Evolutionary conservation across 2,888 invertebrate species (phyloP).

Genomic region (Megastigmus dorsalis): DNA sequence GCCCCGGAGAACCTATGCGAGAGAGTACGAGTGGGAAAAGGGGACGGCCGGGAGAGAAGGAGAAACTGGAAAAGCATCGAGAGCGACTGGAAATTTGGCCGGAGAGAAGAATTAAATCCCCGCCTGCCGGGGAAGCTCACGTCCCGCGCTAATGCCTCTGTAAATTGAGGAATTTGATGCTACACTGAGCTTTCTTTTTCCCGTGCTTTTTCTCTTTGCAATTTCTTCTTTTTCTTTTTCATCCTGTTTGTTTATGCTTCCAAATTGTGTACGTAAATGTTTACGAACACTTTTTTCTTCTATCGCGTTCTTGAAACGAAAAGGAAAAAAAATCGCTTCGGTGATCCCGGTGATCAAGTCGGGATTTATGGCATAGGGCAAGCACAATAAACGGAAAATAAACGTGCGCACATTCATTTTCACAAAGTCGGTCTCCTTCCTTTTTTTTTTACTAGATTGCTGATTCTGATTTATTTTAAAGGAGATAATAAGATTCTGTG

Average conservation of each 20-base stretch:
- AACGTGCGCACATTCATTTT: slow-evolving; percentile 26
- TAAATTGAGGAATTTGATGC: slow-evolving; percentile 48
- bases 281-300: slow-evolving; percentile 15
- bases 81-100: slow-evolving; percentile 24
- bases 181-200: slow-evolving; percentile 29
- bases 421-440: background rate
- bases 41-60: background rate
- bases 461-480: slow-evolving; percentile 23
- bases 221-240: background rate
- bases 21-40: background rate
- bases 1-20: too few relatives aligned
- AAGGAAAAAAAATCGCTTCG: background rate
- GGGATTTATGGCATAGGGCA: slow-evolving; percentile 12
- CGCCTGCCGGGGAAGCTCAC: slow-evolving; percentile 25
- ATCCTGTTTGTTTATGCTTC: background rate
- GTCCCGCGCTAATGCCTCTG: slow-evolving; percentile 42
- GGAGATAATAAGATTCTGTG: background rate
- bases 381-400: slow-evolving; percentile 27
- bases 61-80: background rate
- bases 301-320: background rate
- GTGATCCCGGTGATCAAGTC: slow-evolving; percentile 21
- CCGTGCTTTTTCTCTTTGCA: background rate
- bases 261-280: slow-evolving; percentile 19
- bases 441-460: background rate
- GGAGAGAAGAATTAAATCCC: slow-evolving; percentile 42